A percentile compares a stretch with the other conserved stretches of the same genome.
Evolutionary conservation across 2,797 vertebrate species (phyloP).

Genomic region (Mastacembelus armatus): DNA sequence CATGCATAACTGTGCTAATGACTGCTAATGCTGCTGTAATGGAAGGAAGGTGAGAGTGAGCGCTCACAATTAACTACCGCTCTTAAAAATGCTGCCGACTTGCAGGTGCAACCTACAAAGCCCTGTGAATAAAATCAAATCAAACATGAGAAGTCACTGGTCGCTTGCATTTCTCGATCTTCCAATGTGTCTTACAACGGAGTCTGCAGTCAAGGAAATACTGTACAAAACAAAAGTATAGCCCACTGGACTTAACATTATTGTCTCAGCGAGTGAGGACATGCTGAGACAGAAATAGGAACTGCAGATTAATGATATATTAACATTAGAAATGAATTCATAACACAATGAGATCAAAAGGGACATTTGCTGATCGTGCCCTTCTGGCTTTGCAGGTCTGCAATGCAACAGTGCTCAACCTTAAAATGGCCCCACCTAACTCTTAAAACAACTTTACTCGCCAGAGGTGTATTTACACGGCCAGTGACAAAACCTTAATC

Average conservation of each 20-base stretch:
- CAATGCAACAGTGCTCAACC: slow-evolving; percentile 54
- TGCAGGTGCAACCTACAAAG: slow-evolving; percentile 67
- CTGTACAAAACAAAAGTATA: slow-evolving; percentile 26
- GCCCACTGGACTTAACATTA: slow-evolving; percentile 12
- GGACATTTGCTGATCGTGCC: slow-evolving; percentile 40
- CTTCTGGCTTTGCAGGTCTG: slow-evolving; percentile 20
- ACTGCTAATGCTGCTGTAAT: slow-evolving; percentile 72
- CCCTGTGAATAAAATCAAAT: slow-evolving; percentile 42
- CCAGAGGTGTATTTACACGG: slow-evolving; percentile 47
- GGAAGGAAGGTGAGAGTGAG: slow-evolving; percentile 58
- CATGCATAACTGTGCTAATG: slow-evolving; percentile 74
- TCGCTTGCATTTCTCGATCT: slow-evolving; percentile 38
- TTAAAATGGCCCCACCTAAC: slow-evolving; percentile 64
- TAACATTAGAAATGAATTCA: slow-evolving; percentile 26
- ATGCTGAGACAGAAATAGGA: slow-evolving; percentile 12
- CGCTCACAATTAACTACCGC: slow-evolving; percentile 61
- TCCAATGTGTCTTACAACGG: slow-evolving; percentile 38
- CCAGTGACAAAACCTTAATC: slow-evolving; percentile 55
- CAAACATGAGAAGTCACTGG: slow-evolving; percentile 50
- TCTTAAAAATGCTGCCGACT: slow-evolving; percentile 66
- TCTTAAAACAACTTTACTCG: slow-evolving; percentile 53
- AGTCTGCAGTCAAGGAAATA: slow-evolving; percentile 26
- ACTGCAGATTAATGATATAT: slow-evolving; percentile 13
- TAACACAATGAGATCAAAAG: slow-evolving; percentile 37
- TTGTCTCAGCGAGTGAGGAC: slow-evolving; percentile 11